phyloP scores from a whole-genome alignment of 2,797 vertebrate genomes.

The Rhinogobio ventralis region DNA sequence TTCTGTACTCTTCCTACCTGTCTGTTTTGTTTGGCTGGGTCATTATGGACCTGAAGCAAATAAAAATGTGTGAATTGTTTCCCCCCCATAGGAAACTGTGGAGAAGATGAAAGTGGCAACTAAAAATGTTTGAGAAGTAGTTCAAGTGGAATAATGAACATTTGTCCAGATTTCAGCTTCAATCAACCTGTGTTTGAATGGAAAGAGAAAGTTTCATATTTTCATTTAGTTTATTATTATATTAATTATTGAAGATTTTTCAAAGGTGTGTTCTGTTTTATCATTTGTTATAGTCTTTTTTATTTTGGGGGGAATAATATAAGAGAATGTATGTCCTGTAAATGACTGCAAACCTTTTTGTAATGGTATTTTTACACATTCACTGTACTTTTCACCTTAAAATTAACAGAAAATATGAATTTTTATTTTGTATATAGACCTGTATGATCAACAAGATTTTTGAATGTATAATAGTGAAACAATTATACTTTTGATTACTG shows the following conservation, averaged over 20 bases:
- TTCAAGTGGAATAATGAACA: not conserved
- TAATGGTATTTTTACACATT: not conserved
- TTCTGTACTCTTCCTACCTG: not conserved
- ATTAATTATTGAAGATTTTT: not conserved
- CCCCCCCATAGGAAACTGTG: constrained; percentile 76
- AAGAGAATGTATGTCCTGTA: constrained; percentile 10
- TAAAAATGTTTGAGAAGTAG: constrained; percentile 78
- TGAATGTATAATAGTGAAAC: not conserved
- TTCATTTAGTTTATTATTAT: constrained; percentile 17
- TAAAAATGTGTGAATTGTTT: not conserved
- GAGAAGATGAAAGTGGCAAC: constrained; percentile 80
- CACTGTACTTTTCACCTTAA: not conserved
- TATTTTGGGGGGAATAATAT: not conserved
- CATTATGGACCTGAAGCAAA: not conserved
- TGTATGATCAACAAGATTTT: not conserved
- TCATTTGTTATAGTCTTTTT: not conserved
- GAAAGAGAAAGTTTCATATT: not conserved
- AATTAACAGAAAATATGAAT: not conserved
- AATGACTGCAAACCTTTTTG: constrained; percentile 2
- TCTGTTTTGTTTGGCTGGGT: not conserved
- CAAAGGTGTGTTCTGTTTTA: not conserved
- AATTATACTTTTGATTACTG: not conserved
- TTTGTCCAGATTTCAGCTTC: not conserved
- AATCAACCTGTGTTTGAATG: constrained; percentile 16
- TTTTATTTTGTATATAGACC: not conserved